Evolutionary conservation across 2,797 vertebrate genomes (phyloP).

Genomic region (Carapus acus): DNA sequence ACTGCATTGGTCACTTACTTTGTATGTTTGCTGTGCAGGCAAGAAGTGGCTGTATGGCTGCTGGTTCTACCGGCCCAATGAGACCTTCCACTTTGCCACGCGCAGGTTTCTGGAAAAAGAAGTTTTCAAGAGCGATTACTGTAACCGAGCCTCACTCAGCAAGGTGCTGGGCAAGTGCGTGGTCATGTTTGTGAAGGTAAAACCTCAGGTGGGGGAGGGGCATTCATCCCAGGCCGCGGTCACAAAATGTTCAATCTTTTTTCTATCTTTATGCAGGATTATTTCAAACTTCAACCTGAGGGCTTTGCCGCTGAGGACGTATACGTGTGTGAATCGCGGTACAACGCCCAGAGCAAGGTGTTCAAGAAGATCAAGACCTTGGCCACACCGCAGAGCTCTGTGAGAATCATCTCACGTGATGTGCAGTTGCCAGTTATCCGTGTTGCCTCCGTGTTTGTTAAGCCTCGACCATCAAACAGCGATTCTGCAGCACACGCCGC

Average conservation of each 20-base stretch:
- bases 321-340: slow-evolving; percentile 93
- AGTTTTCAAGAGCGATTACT: slow-evolving; percentile 97
- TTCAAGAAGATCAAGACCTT: slow-evolving; percentile 99
- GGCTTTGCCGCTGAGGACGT: slow-evolving; percentile 87
- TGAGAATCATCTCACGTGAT: slow-evolving; percentile 81
- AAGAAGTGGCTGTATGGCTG: slow-evolving; percentile 96
- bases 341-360: slow-evolving; percentile 85
- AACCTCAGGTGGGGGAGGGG: background rate
- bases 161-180: slow-evolving; percentile 95
- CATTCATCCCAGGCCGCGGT: background rate
- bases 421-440: slow-evolving; percentile 88
- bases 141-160: slow-evolving; percentile 87
- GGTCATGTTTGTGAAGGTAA: slow-evolving; percentile 97
- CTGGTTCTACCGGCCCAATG: slow-evolving; percentile 97
- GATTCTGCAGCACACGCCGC: slow-evolving; percentile 73
- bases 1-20: too few species aligned
- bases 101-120: slow-evolving; percentile 98
- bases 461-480: slow-evolving; percentile 76
- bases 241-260: background rate
- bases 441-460: slow-evolving; percentile 94
- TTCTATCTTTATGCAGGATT: slow-evolving; percentile 77
- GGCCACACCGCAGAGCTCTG: slow-evolving; percentile 84
- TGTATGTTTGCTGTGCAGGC: slow-evolving; percentile 65
- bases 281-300: slow-evolving; percentile 94
- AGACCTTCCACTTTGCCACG: slow-evolving; percentile 95